phyloP scores from a whole-genome alignment of 2,888 invertebrate species.

The Euproctis similis region DNA sequence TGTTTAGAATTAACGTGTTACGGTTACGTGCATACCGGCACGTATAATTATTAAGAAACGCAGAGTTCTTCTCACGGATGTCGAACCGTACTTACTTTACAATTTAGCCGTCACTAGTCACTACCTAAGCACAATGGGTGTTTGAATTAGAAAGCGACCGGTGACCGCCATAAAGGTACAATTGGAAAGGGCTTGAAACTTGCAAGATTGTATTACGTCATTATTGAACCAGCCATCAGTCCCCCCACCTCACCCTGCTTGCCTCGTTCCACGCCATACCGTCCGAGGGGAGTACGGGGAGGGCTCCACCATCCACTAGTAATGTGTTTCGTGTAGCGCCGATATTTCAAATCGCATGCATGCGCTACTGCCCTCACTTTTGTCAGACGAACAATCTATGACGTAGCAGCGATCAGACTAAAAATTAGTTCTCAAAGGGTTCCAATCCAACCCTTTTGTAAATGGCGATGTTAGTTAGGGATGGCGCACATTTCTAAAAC shows the following conservation, averaged over 20 bases:
- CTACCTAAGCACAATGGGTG: constrained; percentile 59
- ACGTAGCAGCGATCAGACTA: constrained; percentile 43
- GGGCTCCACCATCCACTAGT: constrained; percentile 23
- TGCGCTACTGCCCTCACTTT: constrained; percentile 52
- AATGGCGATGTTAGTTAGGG: constrained; percentile 50
- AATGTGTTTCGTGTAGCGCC: constrained; percentile 34
- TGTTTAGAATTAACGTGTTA: constrained; percentile 12
- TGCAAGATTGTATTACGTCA: constrained; percentile 67
- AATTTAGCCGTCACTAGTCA: constrained; percentile 44
- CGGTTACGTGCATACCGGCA: constrained; percentile 27
- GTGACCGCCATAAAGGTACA: constrained; percentile 70
- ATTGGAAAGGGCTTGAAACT: constrained; percentile 60
- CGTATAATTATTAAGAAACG: constrained; percentile 38
- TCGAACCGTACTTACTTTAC: constrained; percentile 40
- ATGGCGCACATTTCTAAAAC: constrained; percentile 68
- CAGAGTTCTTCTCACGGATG: constrained; percentile 59
- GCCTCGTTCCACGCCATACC: no score
- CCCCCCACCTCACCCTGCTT: constrained; percentile 27
- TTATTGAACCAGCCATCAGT: constrained; percentile 44
- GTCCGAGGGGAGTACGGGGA: no score
- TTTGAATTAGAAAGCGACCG: constrained; percentile 72
- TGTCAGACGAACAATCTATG: constrained; percentile 47
- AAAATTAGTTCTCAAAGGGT: constrained; percentile 64
- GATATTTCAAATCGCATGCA: constrained; percentile 30
- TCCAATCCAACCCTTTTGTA: constrained; percentile 66